phyloP scores from a whole-genome alignment of 2,113 vertebrate species.

The Phycodurus eques region DNA sequence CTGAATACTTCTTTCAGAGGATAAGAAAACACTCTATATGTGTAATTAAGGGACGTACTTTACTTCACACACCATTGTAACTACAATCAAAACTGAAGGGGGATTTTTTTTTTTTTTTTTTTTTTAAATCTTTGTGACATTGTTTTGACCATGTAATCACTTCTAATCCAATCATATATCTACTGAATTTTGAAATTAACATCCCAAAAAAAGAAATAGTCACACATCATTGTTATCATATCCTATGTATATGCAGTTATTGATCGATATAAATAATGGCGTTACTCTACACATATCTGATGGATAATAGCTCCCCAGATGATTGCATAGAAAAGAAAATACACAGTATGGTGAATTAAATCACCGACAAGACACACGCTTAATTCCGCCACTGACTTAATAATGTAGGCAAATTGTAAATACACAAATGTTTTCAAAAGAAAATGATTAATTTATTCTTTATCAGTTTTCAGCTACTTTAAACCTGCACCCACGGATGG shows the following conservation, averaged over 20 bases:
- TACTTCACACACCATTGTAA: conserved; percentile 32
- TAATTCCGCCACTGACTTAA: conserved; percentile 13
- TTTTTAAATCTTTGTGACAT: background rate
- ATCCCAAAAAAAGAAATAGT: background rate
- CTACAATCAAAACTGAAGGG: conserved; percentile 17
- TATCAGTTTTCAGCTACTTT: conserved; percentile 6
- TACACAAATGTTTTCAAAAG: background rate
- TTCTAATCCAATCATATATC: conserved; percentile 25
- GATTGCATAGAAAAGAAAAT: background rate
- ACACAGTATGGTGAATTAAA: background rate
- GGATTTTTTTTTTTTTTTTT: conserved; percentile 14
- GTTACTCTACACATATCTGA: background rate
- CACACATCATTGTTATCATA: background rate
- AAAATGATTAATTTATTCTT: conserved; percentile 2
- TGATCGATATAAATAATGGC: background rate
- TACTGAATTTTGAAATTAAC: conserved; percentile 47
- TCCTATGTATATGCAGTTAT: background rate
- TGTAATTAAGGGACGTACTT: conserved; percentile 35
- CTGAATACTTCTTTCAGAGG: background rate
- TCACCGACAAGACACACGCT: background rate
- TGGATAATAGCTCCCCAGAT: background rate
- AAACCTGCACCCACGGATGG: conserved; percentile 20
- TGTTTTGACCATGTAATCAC: conserved; percentile 35
- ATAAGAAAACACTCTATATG: background rate
- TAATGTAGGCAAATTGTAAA: conserved; percentile 9